Evolutionary conservation across 2,797 vertebrate species (phyloP).

Genomic region (Aplochiton taeniatus): DNA sequence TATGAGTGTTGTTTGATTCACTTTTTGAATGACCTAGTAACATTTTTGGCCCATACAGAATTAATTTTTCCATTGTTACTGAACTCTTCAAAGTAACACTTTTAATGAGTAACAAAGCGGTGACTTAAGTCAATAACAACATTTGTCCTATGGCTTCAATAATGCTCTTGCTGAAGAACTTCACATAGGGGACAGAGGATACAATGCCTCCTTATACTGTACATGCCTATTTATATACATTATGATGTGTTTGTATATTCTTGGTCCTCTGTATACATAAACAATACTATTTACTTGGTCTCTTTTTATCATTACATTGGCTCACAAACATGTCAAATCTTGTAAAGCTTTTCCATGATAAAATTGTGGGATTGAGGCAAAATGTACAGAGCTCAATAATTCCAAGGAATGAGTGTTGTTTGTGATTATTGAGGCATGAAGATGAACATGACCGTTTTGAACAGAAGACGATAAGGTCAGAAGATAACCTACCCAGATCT

Average conservation of each 20-base stretch:
- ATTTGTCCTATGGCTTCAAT: slow-evolving; percentile 34
- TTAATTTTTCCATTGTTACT: too few species aligned
- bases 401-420: slow-evolving; percentile 36
- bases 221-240: slow-evolving; percentile 61
- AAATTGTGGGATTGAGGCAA: slow-evolving; percentile 31
- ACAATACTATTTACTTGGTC: slow-evolving; percentile 17
- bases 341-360: slow-evolving; percentile 25
- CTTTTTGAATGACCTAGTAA: too few species aligned
- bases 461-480: slow-evolving; percentile 34
- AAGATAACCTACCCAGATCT: too few species aligned
- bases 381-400: slow-evolving; percentile 64
- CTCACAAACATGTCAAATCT: slow-evolving; percentile 35
- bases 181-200: slow-evolving; percentile 35
- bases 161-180: slow-evolving; percentile 33
- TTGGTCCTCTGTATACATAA: slow-evolving; percentile 62
- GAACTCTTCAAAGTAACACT: too few species aligned
- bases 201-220: slow-evolving; percentile 56
- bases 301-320: slow-evolving; percentile 29
- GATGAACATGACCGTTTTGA: slow-evolving; percentile 37
- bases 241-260: background rate
- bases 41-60: too few species aligned
- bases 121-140: background rate
- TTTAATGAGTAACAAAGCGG: too few species aligned
- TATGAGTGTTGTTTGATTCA: too few species aligned
- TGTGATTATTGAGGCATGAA: slow-evolving; percentile 58